Percentiles rank a stretch among this genome's conserved stretches.
Conservation (phyloP, 2,113 vertebrate species). For the Campylomormyrus tamandua region DNA sequence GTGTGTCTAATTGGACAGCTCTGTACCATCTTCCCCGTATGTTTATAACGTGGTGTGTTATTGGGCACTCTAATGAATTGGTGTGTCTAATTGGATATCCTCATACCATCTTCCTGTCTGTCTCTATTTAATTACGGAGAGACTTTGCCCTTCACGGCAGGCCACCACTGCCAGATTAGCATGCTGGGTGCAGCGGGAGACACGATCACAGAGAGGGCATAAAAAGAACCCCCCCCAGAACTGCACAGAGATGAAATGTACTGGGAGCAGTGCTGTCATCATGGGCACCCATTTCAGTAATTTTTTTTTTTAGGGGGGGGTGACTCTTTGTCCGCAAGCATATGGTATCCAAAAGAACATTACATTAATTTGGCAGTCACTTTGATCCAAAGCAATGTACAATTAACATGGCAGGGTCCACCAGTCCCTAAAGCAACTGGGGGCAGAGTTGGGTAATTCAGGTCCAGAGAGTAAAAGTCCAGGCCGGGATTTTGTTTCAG, state of each 20-base stretch:
- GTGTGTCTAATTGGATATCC: neutral
- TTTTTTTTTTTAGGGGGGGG: neutral
- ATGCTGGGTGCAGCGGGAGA: neutral
- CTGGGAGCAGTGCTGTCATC: neutral
- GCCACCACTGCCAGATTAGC: neutral
- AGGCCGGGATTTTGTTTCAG: no score
- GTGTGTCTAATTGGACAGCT: neutral
- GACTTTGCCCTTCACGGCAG: neutral
- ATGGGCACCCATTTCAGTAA: neutral
- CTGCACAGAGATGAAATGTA: neutral
- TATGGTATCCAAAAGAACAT: neutral
- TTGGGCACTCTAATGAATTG: neutral
- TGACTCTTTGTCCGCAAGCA: neutral
- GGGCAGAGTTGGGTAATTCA: neutral
- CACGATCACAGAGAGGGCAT: neutral
- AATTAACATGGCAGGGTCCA: neutral
- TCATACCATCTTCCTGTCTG: neutral
- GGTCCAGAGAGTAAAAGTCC: no score
- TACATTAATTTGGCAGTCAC: neutral
- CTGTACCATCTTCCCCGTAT: neutral
- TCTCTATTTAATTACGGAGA: conserved; percentile 1
- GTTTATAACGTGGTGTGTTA: neutral
- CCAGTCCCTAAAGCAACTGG: neutral
- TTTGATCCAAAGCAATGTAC: neutral
- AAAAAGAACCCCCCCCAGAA: neutral